Conservation (phyloP, 2,113 vertebrate genomes). For the Sceloporus undulatus region DNA sequence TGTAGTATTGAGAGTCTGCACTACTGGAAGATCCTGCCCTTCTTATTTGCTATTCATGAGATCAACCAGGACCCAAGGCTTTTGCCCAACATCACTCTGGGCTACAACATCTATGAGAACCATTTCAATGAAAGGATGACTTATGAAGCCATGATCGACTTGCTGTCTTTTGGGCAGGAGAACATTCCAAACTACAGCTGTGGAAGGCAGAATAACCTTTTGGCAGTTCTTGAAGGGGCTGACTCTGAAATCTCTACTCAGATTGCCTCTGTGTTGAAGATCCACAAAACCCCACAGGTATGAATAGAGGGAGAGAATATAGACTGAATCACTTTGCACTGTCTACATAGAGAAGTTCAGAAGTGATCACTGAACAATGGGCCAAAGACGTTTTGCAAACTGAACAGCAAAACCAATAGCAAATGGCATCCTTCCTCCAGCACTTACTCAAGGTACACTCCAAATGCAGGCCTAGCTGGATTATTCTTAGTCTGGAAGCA, state of each 20-base stretch:
- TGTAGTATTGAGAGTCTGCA: background rate
- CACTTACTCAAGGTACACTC: too few species aligned
- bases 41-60: background rate
- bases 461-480: too few species aligned
- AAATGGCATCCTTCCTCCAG: too few species aligned
- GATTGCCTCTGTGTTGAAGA: background rate
- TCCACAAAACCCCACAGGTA: slow-evolving; percentile 15
- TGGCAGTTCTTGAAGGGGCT: background rate
- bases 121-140: background rate
- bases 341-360: too few species aligned
- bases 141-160: background rate
- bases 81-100: background rate
- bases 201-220: background rate
- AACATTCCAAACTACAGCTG: background rate
- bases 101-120: background rate
- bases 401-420: too few species aligned
- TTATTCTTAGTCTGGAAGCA: too few species aligned
- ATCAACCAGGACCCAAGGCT: background rate
- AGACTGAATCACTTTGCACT: too few species aligned
- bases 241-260: background rate
- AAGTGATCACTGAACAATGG: too few species aligned
- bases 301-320: background rate
- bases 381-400: background rate
- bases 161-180: background rate
- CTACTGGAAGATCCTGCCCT: background rate